Percentiles rank a stretch among this genome's conserved stretches.
phyloP scores from a whole-genome alignment of 37 sponge, comb jelly and placozoan genomes.

The Ephydatia muelleri region DNA sequence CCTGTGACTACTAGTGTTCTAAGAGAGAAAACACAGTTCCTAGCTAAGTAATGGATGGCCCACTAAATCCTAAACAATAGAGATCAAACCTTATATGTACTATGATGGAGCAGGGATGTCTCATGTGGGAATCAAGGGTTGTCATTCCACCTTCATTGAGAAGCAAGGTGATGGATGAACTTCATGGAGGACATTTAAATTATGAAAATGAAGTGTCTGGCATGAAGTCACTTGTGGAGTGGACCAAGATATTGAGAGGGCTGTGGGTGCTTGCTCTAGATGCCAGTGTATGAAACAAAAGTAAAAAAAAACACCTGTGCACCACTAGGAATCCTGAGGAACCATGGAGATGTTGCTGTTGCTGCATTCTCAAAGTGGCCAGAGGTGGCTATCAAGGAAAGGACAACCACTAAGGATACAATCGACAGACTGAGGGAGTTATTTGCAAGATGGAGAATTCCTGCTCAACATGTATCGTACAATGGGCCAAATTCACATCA shows the following conservation, averaged over 20 bases:
- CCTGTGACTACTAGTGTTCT: slow-evolving; percentile 24
- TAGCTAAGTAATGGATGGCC: slow-evolving; percentile 68
- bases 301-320: background rate
- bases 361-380: background rate
- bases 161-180: slow-evolving; percentile 11
- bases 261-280: background rate
- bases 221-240: slow-evolving; percentile 40
- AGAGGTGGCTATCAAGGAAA: slow-evolving; percentile 5
- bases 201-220: slow-evolving; percentile 42
- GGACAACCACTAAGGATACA: slow-evolving; percentile 30
- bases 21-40: slow-evolving; percentile 22
- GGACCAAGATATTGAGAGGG: slow-evolving; percentile 19
- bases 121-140: slow-evolving; percentile 54
- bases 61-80: no score
- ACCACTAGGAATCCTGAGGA: background rate
- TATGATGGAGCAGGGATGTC: slow-evolving; percentile 44
- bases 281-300: slow-evolving; percentile 8
- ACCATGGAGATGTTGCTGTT: background rate
- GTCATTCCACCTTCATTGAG: slow-evolving; percentile 22
- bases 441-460: slow-evolving; percentile 52
- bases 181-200: slow-evolving; percentile 50
- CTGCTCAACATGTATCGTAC: slow-evolving; percentile 33
- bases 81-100: slow-evolving; percentile 26
- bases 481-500: slow-evolving; percentile 58
- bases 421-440: slow-evolving; percentile 24